A percentile compares a stretch with the other conserved stretches of the same genome.
Evolutionary conservation across 2,888 invertebrate genomes (phyloP).

Genomic region (Nesidiocoris tenuis): DNA sequence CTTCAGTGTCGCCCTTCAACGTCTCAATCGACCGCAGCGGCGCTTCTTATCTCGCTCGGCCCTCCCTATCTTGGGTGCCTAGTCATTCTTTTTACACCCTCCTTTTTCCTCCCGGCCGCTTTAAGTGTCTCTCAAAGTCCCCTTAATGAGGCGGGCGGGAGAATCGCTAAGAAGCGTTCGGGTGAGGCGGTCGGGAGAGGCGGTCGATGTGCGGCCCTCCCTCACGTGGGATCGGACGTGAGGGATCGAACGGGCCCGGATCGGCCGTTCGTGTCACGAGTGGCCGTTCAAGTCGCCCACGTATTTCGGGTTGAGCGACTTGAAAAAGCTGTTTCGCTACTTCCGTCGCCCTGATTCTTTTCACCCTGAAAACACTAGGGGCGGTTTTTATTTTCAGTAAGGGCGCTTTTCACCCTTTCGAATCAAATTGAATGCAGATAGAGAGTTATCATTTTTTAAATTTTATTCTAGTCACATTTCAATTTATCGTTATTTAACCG

Average conservation of each 20-base stretch:
- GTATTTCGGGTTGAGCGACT: too few species aligned
- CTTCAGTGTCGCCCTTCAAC: background rate
- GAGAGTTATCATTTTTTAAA: too few species aligned
- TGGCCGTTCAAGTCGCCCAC: background rate
- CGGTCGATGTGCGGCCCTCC: background rate
- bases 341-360: too few species aligned
- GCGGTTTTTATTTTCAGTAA: too few species aligned
- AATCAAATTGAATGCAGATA: too few species aligned
- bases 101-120: background rate
- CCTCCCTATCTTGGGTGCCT: background rate
- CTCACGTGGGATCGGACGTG: background rate
- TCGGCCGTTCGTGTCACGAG: background rate
- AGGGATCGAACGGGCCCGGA: background rate
- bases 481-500: too few species aligned
- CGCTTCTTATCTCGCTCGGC: background rate
- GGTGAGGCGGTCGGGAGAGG: background rate
- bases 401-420: too few species aligned
- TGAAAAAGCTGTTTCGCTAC: too few species aligned
- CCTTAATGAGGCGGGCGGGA: background rate
- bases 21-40: background rate
- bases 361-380: too few species aligned
- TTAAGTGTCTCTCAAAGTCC: background rate
- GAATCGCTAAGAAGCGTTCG: background rate
- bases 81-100: background rate
- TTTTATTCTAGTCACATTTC: too few species aligned